phyloP scores from a whole-genome alignment of 2,888 invertebrate species.

The Drosophila austrosaltans region DNA sequence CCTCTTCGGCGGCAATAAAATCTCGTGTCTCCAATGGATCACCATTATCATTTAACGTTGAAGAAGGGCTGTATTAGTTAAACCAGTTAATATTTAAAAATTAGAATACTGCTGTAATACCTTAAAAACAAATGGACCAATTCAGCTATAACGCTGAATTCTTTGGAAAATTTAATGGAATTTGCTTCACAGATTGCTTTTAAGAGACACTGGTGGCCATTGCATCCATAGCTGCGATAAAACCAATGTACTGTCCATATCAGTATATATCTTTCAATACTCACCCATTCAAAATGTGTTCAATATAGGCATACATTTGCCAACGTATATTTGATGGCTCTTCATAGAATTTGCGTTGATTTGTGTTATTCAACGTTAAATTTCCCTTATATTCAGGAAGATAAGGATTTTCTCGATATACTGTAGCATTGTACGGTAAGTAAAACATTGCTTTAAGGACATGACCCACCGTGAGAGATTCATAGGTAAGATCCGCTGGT shows the following conservation, averaged over 20 bases:
- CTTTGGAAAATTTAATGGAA: conserved; percentile 60
- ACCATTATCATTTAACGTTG: conserved; percentile 54
- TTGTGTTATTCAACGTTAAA: background rate
- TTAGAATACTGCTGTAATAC: conserved; percentile 42
- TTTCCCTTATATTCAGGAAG: conserved; percentile 72
- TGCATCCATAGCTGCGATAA: conserved; percentile 71
- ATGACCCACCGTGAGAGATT: conserved; percentile 77
- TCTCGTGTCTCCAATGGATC: conserved; percentile 34
- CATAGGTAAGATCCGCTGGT: conserved; percentile 78
- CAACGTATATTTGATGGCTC: conserved; percentile 61
- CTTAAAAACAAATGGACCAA: conserved; percentile 74
- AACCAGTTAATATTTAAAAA: conserved; percentile 3
- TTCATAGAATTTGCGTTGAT: conserved; percentile 24
- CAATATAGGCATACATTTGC: conserved; percentile 69
- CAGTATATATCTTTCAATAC: conserved; percentile 3
- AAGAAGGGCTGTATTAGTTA: conserved; percentile 64
- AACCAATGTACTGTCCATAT: background rate
- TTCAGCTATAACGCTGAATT: conserved; percentile 71
- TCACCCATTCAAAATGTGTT: conserved; percentile 69
- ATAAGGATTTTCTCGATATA: conserved; percentile 76
- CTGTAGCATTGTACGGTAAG: conserved; percentile 75
- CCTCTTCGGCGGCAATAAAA: conserved; percentile 60
- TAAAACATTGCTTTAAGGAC: conserved; percentile 75
- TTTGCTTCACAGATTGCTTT: conserved; percentile 78
- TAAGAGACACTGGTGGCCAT: conserved; percentile 75